Percentiles rank a stretch among this genome's conserved stretches.
phyloP scores from a whole-genome alignment of 2,113 vertebrate genomes.

The Cynoglossus semilaevis region DNA sequence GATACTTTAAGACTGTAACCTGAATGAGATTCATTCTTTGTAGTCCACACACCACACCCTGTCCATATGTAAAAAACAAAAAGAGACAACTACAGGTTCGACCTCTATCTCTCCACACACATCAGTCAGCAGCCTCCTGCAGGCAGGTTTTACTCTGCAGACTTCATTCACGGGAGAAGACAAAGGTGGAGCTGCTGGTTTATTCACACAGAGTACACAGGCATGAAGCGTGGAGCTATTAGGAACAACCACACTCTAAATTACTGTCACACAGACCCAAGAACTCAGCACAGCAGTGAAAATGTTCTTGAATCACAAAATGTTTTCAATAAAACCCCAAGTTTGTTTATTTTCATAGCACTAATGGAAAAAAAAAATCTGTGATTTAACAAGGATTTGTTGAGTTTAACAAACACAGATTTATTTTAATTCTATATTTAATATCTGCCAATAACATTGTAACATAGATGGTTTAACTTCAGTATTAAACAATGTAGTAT shows the following conservation, averaged over 20 bases:
- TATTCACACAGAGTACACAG: constrained; percentile 15
- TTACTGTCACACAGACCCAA: not conserved
- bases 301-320: too few species aligned
- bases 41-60: not conserved
- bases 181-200: not conserved
- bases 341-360: too few species aligned
- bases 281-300: not conserved
- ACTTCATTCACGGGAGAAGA: constrained; percentile 60
- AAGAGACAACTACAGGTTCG: not conserved
- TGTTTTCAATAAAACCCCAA: too few species aligned
- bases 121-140: constrained; percentile 61
- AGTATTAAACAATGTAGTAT: too few species aligned
- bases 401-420: too few species aligned
- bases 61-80: constrained; percentile 10
- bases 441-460: too few species aligned
- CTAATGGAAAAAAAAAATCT: too few species aligned
- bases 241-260: not conserved
- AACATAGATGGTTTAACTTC: too few species aligned
- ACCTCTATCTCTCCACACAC: constrained; percentile 29
- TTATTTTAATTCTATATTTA: too few species aligned
- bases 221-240: not conserved
- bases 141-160: constrained; percentile 54
- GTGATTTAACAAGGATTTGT: too few species aligned
- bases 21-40: constrained; percentile 11
- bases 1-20: not conserved